Evolutionary conservation across 2,797 vertebrate species (phyloP), one percentile per base, ranked within the genome.

Genomic region (Tiaroga cobitis): DNA sequence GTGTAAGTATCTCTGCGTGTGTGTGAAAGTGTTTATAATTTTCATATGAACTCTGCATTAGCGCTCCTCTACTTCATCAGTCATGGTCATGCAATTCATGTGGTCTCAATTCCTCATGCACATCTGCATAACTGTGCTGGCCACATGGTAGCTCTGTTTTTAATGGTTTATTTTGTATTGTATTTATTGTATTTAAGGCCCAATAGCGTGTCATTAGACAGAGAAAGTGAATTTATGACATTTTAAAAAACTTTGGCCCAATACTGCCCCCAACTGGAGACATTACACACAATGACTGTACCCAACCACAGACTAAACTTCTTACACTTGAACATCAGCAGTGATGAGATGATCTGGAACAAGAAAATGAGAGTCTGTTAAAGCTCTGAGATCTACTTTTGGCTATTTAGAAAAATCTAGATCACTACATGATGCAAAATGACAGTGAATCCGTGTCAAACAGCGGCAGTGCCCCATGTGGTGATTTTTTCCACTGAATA

Each of bases 261-360:
- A 84, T 85, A 87, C 73, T 86, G 86, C 86, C 86, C 84, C 86
- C 84, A 70, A 74, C 83, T 87, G 86, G 88, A 86, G 54, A 56
- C 81, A 81, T 63, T 49, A 51, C 37, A 67, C 65, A 51, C 24
- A 21, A 72, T 87, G 32, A 29, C 29, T 32, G 69, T 70, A 73
- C 37, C 26, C 34, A 15, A 21, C 65, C 65, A 63, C 24, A 43
- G 39, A 46, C 39, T 59, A 26, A 83, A 69, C 8, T 43, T 80
- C 68, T 67, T 15, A 61, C 51, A 13, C 39, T 26, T 18, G 19
- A 29, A 29, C 32, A 39, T 61, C 43, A 51, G 21, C 19, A 81
- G 63, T 5, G 65, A 37, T 32, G 80, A 69, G 32, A 69, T 69
- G 63, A 68, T 3, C 41, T 49, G 79, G 29, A 54, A 81, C 13